Evolutionary conservation across 2,113 vertebrate genomes (phyloP), one percentile per base, ranked within the genome.

Genomic region (Chaetodon auriga): DNA sequence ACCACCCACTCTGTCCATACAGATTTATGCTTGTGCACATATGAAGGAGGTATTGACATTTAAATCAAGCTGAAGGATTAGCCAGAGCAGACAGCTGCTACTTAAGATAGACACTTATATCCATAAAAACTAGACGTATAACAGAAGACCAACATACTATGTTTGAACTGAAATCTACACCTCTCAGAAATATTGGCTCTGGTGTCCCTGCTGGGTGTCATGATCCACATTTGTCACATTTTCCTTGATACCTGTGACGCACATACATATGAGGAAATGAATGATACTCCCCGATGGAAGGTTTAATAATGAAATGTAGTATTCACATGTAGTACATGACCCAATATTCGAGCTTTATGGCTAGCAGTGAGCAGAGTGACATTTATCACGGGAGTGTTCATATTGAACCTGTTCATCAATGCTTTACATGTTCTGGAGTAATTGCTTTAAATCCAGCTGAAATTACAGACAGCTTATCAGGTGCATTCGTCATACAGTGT

Each of bases 41-140:
- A 87, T 80, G 68, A 93, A 85, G 84, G 64, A 89, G 82, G 90
- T 88, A 92, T 88, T 94, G 86, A 86, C 93, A 95, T 93, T 92
- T 90, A 85, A 90, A 83, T 93, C 75, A 83, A 91, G 88, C 83
- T 65, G 41, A 60, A 78, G 83, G 90, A 92, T 93, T 93, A 93
- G 68, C 25, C 35, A 62, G 63, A 75, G 88, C 68, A 82, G 84
- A 61, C 90, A 85, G 80, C 87, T 95, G 90, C 75, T 80, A 61
- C 89, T 84, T 85, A 79, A 89, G 90, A 94, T 92, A 93, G 71
- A 85, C 68, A 81, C 83, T 88, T 91, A 87, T 75, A 89, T 84
- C 81, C 84, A 89, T 87, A 82, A 80, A 90, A 83, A 88, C 30
- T 68, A 85, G 69, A 75, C 77, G 63, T 74, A 78, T 83, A 80